phyloP scores from a whole-genome alignment of 1,140 invertebrate genomes.

The Caenorhabditis elegans region WBcel235 BX284602.5:9684001-9684500 shows the following conservation, averaged over 20 bases:
- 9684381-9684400: slow-evolving; percentile 87
- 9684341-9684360: slow-evolving; percentile 83
- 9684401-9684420: slow-evolving; percentile 87
- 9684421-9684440: slow-evolving; percentile 73
- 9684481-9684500: slow-evolving; percentile 84
- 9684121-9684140: too few species aligned
- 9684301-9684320: slow-evolving; percentile 88
- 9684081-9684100: too few species aligned
- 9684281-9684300: slow-evolving; percentile 81
- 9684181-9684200: too few species aligned
- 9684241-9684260: slow-evolving; percentile 77
- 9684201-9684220: too few species aligned
- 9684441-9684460: too few species aligned
- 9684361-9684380: slow-evolving; percentile 88
- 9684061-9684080: too few species aligned
- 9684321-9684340: slow-evolving; percentile 79
- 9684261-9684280: slow-evolving; percentile 82
- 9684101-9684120: too few species aligned
- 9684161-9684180: neutral
- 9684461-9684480: neutral
- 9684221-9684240: neutral
- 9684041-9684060: too few species aligned
- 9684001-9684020: too few species aligned
- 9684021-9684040: too few species aligned
- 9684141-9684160: neutral